Conservation (phyloP, 2,888 invertebrate species). For the Polymixis lichenea region DNA sequence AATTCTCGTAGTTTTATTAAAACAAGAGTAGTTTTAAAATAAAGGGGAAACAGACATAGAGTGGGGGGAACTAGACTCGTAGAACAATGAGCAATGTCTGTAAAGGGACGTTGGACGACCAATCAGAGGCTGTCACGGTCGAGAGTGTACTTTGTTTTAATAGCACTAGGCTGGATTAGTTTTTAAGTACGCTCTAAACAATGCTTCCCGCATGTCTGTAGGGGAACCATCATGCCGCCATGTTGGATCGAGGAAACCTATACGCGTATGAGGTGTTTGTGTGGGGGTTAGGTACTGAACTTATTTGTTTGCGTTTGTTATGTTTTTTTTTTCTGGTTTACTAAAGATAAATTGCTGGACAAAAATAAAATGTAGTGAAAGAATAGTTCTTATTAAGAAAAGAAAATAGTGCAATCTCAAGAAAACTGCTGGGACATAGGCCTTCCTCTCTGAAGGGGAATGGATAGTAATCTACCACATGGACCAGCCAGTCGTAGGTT, state of each 20-base stretch:
- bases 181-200: constrained; percentile 86
- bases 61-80: constrained; percentile 67
- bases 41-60: constrained; percentile 53
- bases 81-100: constrained; percentile 74
- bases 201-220: constrained; percentile 74
- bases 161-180: constrained; percentile 89
- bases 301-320: constrained; percentile 10
- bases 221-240: constrained; percentile 78
- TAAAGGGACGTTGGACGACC: constrained; percentile 78
- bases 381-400: no score
- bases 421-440: no score
- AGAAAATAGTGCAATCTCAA: neutral
- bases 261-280: constrained; percentile 24
- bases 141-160: constrained; percentile 86
- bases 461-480: no score
- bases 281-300: constrained; percentile 15
- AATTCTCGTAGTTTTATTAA: constrained; percentile 57
- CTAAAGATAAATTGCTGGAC: neutral
- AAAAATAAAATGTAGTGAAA: fast-evolving
- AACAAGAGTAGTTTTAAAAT: constrained; percentile 58
- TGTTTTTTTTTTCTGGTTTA: neutral
- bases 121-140: constrained; percentile 81
- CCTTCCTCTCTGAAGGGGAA: no score
- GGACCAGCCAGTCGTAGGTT: no score
- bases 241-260: constrained; percentile 70